Evolutionary conservation across 2,888 invertebrate species (phyloP).

Genomic region (Aporophyla lueneburgensis): DNA sequence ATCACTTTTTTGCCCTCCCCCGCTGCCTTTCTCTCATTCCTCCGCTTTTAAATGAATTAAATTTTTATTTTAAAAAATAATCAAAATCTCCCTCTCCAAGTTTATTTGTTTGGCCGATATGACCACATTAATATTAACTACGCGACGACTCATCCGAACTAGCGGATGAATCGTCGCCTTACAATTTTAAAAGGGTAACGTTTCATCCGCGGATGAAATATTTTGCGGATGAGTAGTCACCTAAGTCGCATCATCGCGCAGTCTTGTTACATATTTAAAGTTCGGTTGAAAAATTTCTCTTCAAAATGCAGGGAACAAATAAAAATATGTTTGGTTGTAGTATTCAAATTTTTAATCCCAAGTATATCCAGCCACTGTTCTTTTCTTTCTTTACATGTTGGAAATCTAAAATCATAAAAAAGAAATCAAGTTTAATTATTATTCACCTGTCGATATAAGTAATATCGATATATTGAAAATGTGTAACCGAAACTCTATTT

Average conservation of each 20-base stretch:
- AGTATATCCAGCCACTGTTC: slow-evolving; percentile 14
- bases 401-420: slow-evolving; percentile 10
- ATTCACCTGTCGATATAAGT: not conserved
- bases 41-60: no score
- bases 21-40: no score
- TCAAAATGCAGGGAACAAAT: slow-evolving; percentile 12
- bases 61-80: no score
- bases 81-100: no score
- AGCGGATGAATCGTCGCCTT: no score
- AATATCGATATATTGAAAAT: not conserved
- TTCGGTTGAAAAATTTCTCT: slow-evolving; percentile 3
- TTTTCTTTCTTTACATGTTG: slow-evolving; percentile 16
- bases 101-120: no score
- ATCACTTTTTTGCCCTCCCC: no score
- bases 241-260: slow-evolving; percentile 17
- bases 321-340: slow-evolving; percentile 5
- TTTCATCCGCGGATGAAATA: no score
- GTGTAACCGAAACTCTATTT: slow-evolving; percentile 1
- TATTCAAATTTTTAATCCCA: slow-evolving; percentile 9
- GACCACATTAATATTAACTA: no score
- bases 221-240: no score
- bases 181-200: no score
- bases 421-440: not conserved
- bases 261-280: slow-evolving; percentile 15
- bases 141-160: no score